Base-by-base conservation (phyloP, 2,888 invertebrate genomes). In the Melinopterus prodromus region DNA sequence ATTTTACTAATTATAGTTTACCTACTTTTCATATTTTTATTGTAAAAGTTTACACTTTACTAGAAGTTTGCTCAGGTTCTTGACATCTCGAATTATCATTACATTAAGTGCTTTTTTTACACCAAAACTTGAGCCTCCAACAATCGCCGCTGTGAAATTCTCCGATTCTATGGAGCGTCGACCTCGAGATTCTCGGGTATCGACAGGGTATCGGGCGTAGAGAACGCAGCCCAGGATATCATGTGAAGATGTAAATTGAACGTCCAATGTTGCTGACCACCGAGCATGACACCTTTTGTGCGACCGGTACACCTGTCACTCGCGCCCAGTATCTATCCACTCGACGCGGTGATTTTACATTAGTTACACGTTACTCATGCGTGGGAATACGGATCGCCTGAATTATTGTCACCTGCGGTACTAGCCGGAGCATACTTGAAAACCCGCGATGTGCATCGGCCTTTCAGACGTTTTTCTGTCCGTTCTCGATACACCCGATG, bases 221-320 rank as follows among this genome's bases (percentile, higher is more conserved):
- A 77, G 81, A 80, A 79, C 79, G 79, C 78, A 74, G 75, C 70
- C 76, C 82, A 84, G 83, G 84, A 84, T 84, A 84, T 84, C 84
- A 85, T 85, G 84, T 85, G 85, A 85, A 85, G 85, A 85, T 84
- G 84, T 84, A 85, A 85, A 85, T 85, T 85, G 83, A 82, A 81
- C 80, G 82, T 76, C 82, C 82, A 84, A 71, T 84, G 82, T 84
- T 83, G 83, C 78, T 82, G 83, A 80, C 84, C 84, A 84, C 80
- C 80, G 83, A 85, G 85, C 85, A 85, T 85, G 85, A 85, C 84
- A 84, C 82, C 83, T 83, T 82, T 84, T 84, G 84, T 85, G 81
- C 80, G 83, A 82, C 36, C 37, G 74, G 79, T 83, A 83, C 84
- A 84, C 84, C 84, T 84, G 84, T 83, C 84, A 53, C 53, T 53